Percentiles rank a stretch among this genome's conserved stretches.
Conservation (phyloP, 2,113 vertebrate species). For the Dascyllus trimaculatus region DNA sequence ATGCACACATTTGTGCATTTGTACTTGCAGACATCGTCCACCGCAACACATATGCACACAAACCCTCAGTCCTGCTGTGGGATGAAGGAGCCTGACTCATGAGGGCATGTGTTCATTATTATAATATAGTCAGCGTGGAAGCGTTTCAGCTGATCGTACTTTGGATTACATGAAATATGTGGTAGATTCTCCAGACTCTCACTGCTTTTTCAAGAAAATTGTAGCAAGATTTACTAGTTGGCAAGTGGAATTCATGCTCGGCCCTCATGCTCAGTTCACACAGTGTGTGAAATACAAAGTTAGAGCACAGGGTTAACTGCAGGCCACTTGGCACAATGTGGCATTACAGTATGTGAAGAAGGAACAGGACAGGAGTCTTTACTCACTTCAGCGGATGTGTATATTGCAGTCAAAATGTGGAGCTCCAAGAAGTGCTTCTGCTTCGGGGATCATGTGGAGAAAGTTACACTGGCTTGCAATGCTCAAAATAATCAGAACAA, state of each 20-base stretch:
- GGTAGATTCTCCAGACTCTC: background rate
- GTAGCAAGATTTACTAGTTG: background rate
- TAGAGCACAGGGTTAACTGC: constrained; percentile 34
- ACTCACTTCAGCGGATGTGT: constrained; percentile 12
- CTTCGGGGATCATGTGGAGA: no score
- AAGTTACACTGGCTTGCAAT: no score
- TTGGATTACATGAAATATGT: constrained; percentile 31
- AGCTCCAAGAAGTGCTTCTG: constrained; percentile 2
- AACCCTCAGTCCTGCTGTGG: constrained; percentile 29
- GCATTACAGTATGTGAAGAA: constrained; percentile 12
- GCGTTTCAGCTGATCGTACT: constrained; percentile 53
- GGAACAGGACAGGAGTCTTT: background rate
- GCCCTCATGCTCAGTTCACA: background rate
- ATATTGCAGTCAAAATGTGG: background rate
- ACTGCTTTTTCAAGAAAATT: background rate
- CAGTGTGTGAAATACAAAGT: constrained; percentile 28
- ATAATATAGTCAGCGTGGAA: constrained; percentile 73
- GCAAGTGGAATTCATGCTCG: constrained; percentile 1
- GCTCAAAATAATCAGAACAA: no score
- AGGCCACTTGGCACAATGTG: constrained; percentile 25
- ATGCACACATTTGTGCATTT: constrained; percentile 38
- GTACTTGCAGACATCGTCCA: constrained; percentile 30
- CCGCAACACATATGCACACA: constrained; percentile 27
- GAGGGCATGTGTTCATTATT: constrained; percentile 77
- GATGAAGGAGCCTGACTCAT: constrained; percentile 67